phyloP scores from a whole-genome alignment of 2,888 invertebrate genomes.

The Calliphora vomitoria region DNA sequence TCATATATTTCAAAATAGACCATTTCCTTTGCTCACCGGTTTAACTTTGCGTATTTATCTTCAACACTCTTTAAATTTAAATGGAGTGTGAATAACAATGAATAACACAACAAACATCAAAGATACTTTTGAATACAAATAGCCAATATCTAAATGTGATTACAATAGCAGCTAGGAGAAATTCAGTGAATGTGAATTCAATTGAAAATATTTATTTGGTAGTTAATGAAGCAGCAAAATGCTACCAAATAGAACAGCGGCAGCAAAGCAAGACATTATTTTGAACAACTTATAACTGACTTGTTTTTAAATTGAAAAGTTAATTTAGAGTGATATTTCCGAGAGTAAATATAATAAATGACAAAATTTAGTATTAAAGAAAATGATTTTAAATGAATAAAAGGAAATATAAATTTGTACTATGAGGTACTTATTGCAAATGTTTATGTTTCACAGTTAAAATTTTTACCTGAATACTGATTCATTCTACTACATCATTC shows the following conservation, averaged over 20 bases:
- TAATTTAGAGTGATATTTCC: slow-evolving; percentile 22
- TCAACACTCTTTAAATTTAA: slow-evolving; percentile 21
- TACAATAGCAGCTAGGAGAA: not conserved
- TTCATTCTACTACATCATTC: too few species aligned
- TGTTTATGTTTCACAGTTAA: too few species aligned
- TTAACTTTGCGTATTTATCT: slow-evolving; percentile 4
- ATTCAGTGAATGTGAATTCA: slow-evolving; percentile 31
- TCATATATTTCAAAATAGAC: not conserved
- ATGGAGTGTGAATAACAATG: slow-evolving; percentile 43
- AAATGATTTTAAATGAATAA: too few species aligned
- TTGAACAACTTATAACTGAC: slow-evolving; percentile 7
- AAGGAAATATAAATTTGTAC: too few species aligned
- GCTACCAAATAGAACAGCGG: not conserved
- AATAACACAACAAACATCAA: slow-evolving; percentile 10
- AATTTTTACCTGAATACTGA: too few species aligned
- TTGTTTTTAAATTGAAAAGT: slow-evolving; percentile 10
- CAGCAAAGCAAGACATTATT: not conserved
- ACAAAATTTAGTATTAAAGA: too few species aligned
- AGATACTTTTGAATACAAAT: slow-evolving; percentile 8
- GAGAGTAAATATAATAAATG: not conserved
- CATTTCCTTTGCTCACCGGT: not conserved
- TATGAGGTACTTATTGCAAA: too few species aligned
- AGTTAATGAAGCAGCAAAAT: slow-evolving; percentile 41
- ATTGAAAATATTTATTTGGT: slow-evolving; percentile 47
- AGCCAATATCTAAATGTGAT: not conserved